Evolutionary conservation across 2,888 invertebrate species (phyloP), one percentile per base, ranked within the genome.

Genomic region (Amiota communis): DNA sequence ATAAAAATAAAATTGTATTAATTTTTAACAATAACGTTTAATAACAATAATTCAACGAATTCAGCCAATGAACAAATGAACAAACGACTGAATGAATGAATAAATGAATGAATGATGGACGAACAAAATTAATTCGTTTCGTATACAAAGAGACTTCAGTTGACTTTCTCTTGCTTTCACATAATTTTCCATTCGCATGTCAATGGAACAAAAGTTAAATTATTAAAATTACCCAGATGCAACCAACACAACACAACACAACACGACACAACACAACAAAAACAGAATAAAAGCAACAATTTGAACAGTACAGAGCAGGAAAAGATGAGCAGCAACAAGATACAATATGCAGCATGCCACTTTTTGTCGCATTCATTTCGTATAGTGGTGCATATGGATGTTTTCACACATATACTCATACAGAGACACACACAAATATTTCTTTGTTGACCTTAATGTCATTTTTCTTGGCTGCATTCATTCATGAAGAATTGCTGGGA

Each of bases 11-110:
- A 65, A 65, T 65, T 65, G 65, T 48, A 65, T 65, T 65, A 65
- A 65, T 65, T 46, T 47, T 65, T 65, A 65, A 65, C 65, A 65
- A 65, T 65, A 65, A 65, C 65, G 65, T 65, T 65, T 65, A 65
- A 65, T 65, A 65, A 48, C 15, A 48, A 65, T 65, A 48, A 48
- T 65, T 65, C 65, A 65, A n/a, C 13, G 53, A 51, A 47, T 47
- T 36, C 36, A 36, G 36, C 4, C 36, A 36, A 36, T 36, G 36
- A 36, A 36, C 36, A 36, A 36, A 36, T 36, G 23, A 23, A 23
- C 23, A 23, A 23, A 23, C 23, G 3, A 23, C 23, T 23, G 23
- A 23, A 23, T 23, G 23, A 23, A 23, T 23, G 36, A 36, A 2
- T 36, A 6, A 36, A 36, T 36, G 36, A 36, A 36, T 36, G 36